Evolutionary conservation across 1,140 invertebrate genomes (phyloP), one percentile per base, ranked within the genome.

Genomic region (Pseudachorutes palmiensis): DNA sequence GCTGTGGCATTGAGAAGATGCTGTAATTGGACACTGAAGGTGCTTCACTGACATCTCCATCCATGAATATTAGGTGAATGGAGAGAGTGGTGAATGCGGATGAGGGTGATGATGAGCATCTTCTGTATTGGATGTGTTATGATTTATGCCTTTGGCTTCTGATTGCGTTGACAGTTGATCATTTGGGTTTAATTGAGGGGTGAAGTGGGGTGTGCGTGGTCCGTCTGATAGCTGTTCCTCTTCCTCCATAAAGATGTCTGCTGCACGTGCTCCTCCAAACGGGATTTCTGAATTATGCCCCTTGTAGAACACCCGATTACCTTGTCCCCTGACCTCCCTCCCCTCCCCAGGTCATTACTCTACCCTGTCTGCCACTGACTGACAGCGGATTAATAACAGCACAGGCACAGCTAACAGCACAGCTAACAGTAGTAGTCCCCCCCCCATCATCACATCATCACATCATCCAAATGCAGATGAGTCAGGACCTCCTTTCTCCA

Each of bases 221-320:
- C 5, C 36, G 19, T 41, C 36, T 41, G 36, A 9, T 41, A n/a
- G n/a, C n/a, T n/a, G n/a, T n/a, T n/a, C n/a, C n/a, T n/a, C n/a
- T n/a, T n/a, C n/a, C n/a, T n/a, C 71, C 69, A 72, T 72, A 72
- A 72, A 72, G 66, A 72, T 72, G 71, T 72, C 71, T 68, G 24
- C 24, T 70, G 68, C 69, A 70, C 68, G 68, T 70, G 71, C 65
- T 72, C 65, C 71, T 65, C 64, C 57, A 61, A 65, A 22, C 14
- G 24, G 51, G 31, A 60, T 9, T 30, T 5, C 30, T 32, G 33
- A n/a, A n/a, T n/a, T n/a, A n/a, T n/a, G n/a, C n/a, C n/a, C n/a
- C n/a, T n/a, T 72, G 71, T 70, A 70, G 68, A 72, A 70, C 68
- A 70, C 66, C 66, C 70, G 45, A 72, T 72, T 72, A 72, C 71